These are phyloP conservation scores for Bubo scandiacus DNA, from an alignment of 2,113 vertebrate species.

Conservation along the genomic window DNA sequence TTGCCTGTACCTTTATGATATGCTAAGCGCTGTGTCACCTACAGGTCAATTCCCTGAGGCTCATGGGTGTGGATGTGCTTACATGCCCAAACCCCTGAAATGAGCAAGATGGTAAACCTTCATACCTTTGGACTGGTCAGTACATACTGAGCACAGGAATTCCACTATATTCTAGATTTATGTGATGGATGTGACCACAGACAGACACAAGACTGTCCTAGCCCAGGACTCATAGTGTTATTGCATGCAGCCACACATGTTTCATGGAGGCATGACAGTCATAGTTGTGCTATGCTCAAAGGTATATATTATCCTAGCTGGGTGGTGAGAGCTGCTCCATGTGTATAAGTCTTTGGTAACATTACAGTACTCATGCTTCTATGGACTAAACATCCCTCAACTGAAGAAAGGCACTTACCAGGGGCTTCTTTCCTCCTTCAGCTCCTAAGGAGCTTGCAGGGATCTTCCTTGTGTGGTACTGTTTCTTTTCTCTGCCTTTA, in stretches of 20 bases:
- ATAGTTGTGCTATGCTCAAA: background rate
- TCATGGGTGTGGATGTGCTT: background rate
- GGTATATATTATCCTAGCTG: background rate
- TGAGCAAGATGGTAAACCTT: background rate
- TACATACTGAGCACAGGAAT: background rate
- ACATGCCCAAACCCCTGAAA: background rate
- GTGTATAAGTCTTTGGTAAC: background rate
- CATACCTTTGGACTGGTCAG: background rate
- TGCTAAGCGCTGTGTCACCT: background rate
- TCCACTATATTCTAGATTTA: background rate
- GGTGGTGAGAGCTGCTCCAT: background rate
- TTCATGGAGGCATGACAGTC: background rate
- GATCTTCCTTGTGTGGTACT: background rate
- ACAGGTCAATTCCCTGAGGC: background rate
- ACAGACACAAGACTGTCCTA: background rate
- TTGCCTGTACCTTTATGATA: background rate
- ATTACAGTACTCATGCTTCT: background rate
- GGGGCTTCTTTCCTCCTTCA: background rate
- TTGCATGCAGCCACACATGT: background rate
- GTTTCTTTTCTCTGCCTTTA: background rate
- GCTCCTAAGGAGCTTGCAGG: background rate
- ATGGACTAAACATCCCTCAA: background rate
- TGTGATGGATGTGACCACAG: background rate
- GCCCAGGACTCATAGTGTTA: background rate
- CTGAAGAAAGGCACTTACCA: background rate